A percentile compares a stretch with the other conserved stretches of the same genome.
Conservation (phyloP, 2,888 invertebrate species). For the Phrixothrix hirtus region DNA sequence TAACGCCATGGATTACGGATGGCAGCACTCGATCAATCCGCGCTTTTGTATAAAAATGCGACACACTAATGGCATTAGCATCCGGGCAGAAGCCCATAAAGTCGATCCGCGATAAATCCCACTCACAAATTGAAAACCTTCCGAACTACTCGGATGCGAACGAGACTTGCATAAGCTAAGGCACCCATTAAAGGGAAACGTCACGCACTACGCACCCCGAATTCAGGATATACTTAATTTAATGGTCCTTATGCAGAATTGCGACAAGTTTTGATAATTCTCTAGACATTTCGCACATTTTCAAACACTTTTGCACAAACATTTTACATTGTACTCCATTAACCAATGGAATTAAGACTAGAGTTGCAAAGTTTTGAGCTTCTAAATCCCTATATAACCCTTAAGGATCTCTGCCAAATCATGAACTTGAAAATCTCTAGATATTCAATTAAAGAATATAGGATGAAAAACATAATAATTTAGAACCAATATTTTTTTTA, state of each 20-base stretch:
- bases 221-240: constrained; percentile 25
- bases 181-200: constrained; percentile 30
- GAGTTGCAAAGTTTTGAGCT: constrained; percentile 6
- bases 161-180: constrained; percentile 35
- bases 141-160: constrained; percentile 35
- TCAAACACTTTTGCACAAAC: constrained; percentile 16
- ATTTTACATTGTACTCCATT: constrained; percentile 13
- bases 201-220: constrained; percentile 28
- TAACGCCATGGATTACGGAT: constrained; percentile 23
- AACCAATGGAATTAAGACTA: constrained; percentile 4
- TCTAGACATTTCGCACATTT: constrained; percentile 19
- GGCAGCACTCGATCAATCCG: constrained; percentile 39
- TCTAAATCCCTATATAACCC: neutral
- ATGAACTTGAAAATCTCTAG: neutral
- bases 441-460: neutral
- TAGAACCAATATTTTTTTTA: no score
- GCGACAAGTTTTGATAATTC: constrained; percentile 22
- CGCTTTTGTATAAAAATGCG: constrained; percentile 38
- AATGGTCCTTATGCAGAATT: constrained; percentile 25
- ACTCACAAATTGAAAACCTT: constrained; percentile 45
- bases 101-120: constrained; percentile 46
- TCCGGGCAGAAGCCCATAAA: constrained; percentile 42
- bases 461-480: neutral
- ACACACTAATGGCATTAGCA: constrained; percentile 46
- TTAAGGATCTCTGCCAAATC: neutral